Base-by-base conservation (phyloP, 2,113 vertebrate species). In the Myrmecophaga tridactyla region DNA sequence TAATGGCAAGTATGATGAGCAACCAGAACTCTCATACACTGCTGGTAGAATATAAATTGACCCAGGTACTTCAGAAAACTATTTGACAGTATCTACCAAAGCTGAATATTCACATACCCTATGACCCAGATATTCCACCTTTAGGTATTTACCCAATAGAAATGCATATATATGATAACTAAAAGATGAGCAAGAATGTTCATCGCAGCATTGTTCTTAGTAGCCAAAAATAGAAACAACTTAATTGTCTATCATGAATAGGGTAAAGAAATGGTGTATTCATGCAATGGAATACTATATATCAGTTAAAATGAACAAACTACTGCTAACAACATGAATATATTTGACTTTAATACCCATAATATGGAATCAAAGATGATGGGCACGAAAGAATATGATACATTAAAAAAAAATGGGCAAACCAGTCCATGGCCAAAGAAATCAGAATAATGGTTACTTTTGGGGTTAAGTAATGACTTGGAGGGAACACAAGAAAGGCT, bases 281-380 rank as follows among this genome's bases (percentile, higher is more conserved):
- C 4, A 21, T 43, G 63, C 4, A 83, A 36, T 36, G 60, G n/a
- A 89, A 86, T 53, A 43, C 43, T 48, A 51, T 36, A 58, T 15
- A 95, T 69, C 69, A 43, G 21, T 86, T 36, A 86, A 94, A 81
- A 86, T 46, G 23, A 75, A 76, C 72, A 94, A 87, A 72, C 48
- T n/a, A 17, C 23, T 36, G 18, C n/a, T 83, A 43, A 31, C 13
- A 77, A 29, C 29, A 82, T 63, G 34, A 46, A 53, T n/a, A 15
- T 29, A 41, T 31, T 84, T 46, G 25, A 69, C 29, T 53, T 25
- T 29, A 34, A 73, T 12, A 73, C 41, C 41, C 46, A 92, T 43
- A 72, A 67, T 78, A 18, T 43, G 65, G 31, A 87, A 84, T 73
- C n/a, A n/a, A 94, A 53, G n/a, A 85, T 67, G 18, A 25, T 89